Evolutionary conservation across 2,797 vertebrate genomes (phyloP).

Genomic region (Chromobotia macracanthus): DNA sequence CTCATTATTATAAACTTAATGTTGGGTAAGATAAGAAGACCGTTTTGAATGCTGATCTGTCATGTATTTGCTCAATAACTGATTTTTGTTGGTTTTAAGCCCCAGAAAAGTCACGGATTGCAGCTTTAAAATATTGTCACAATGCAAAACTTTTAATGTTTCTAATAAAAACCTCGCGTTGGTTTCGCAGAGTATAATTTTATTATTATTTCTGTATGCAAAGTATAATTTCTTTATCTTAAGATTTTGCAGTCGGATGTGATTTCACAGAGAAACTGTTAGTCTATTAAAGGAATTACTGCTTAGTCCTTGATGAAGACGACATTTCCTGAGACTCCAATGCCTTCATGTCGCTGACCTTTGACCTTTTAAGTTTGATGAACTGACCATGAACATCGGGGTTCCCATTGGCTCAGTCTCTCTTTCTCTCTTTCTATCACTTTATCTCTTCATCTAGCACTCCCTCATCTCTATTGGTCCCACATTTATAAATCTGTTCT

Average conservation of each 20-base stretch:
- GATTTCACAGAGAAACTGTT: not conserved
- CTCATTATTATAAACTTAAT: too few relatives aligned
- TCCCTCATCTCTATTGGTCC: slow-evolving; percentile 7
- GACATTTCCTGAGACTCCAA: slow-evolving; percentile 5
- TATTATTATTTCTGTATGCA: too few relatives aligned
- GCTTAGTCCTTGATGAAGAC: slow-evolving; percentile 17
- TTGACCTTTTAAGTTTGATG: slow-evolving; percentile 33
- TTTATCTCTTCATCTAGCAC: slow-evolving; percentile 57
- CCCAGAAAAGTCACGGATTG: too few relatives aligned
- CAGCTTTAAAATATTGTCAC: too few relatives aligned
- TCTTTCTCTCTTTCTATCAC: slow-evolving; percentile 55
- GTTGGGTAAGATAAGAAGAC: too few relatives aligned
- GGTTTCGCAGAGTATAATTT: too few relatives aligned
- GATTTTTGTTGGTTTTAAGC: too few relatives aligned
- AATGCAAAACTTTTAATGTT: too few relatives aligned
- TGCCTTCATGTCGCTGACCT: slow-evolving; percentile 20
- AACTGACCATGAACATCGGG: slow-evolving; percentile 35
- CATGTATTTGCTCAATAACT: too few relatives aligned
- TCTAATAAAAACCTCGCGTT: too few relatives aligned
- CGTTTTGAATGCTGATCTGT: too few relatives aligned
- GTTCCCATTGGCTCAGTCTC: slow-evolving; percentile 20
- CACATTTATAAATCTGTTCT: slow-evolving; percentile 37
- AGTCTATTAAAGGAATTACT: not conserved
- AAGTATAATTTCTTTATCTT: not conserved
- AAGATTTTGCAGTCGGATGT: not conserved